These are phyloP conservation scores for Zaprionus camerounensis DNA, from an alignment of 1,140 invertebrate genomes.

Conservation along the genomic window DNA sequence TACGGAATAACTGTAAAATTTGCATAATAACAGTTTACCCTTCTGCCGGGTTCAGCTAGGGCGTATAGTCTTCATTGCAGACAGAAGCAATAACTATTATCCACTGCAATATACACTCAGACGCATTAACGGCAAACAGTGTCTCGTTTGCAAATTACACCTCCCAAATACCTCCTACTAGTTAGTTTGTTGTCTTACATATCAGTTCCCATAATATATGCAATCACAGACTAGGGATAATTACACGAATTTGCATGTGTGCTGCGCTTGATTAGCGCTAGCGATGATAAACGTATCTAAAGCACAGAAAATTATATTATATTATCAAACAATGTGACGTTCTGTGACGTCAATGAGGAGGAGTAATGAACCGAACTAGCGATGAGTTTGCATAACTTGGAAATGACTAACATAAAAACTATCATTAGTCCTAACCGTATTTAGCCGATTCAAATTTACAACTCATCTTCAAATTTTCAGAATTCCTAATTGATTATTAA, in stretches of 20 bases:
- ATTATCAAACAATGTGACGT: conserved; percentile 20
- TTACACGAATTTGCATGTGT: conserved; percentile 16
- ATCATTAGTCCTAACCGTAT: background rate
- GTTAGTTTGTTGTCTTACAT: conserved; percentile 12
- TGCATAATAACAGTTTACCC: background rate
- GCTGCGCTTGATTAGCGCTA: conserved; percentile 12
- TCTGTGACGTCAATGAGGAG: conserved; percentile 26
- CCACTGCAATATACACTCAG: background rate
- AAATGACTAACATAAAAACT: conserved; percentile 1
- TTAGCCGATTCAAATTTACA: background rate
- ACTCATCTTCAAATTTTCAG: conserved; percentile 25
- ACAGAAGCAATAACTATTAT: conserved; percentile 1
- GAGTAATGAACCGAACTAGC: conserved; percentile 5
- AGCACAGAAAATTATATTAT: conserved; percentile 9
- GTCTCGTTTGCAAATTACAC: conserved; percentile 2
- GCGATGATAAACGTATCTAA: conserved; percentile 7
- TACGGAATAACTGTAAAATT: background rate
- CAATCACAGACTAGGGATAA: conserved; percentile 29
- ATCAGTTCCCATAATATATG: background rate
- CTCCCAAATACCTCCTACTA: background rate
- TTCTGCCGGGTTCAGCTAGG: background rate
- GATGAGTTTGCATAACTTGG: conserved; percentile 15
- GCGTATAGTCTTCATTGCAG: background rate
- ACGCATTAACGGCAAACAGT: background rate
- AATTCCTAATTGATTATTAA: background rate